Evolutionary conservation across 2,797 vertebrate species (phyloP).

Genomic region (Falco berigora): DNA sequence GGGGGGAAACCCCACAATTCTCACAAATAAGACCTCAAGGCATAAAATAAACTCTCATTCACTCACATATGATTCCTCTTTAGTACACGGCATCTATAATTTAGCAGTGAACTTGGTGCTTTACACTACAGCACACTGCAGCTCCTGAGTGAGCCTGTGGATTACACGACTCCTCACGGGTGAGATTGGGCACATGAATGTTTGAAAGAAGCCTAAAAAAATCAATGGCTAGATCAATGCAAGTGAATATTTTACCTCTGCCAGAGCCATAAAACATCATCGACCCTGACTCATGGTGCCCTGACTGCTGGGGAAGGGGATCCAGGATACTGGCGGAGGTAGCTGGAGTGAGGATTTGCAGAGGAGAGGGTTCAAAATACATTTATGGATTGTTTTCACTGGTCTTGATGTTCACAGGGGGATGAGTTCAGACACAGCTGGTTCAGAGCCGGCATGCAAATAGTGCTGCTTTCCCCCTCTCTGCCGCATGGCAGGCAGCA

Average conservation of each 20-base stretch:
- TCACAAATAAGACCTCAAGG: background rate
- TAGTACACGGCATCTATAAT: background rate
- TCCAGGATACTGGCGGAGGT: background rate
- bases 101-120: background rate
- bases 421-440: background rate
- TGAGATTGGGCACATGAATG: background rate
- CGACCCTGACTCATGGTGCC: background rate
- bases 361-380: background rate
- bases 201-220: background rate
- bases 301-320: background rate
- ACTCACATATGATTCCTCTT: background rate
- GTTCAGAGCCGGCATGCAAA: background rate
- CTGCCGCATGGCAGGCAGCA: background rate
- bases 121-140: background rate
- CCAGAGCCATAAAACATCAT: background rate
- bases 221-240: background rate
- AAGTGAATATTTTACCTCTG: background rate
- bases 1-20: fast-evolving
- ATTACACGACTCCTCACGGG: background rate
- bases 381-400: background rate
- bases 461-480: background rate
- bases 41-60: background rate
- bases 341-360: background rate
- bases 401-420: background rate
- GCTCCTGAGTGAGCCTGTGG: background rate